Base-by-base conservation (phyloP, 2,888 invertebrate species). In the Xestia xanthographa region DNA sequence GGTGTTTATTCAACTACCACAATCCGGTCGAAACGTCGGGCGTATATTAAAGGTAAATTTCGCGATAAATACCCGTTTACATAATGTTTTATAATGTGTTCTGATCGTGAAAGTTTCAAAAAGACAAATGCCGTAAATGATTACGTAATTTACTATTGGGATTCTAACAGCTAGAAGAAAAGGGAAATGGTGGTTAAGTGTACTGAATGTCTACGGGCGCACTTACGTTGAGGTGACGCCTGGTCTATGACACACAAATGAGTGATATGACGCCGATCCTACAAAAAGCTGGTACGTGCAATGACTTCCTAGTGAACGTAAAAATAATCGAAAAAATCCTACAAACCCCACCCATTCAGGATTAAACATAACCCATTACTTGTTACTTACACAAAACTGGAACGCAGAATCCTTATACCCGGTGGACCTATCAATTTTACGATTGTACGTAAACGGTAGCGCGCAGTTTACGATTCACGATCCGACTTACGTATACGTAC, bases 341-440 rank as follows among this genome's bases (percentile, higher is more conserved):
- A 29, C 38, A 66, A 58, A 43, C 14, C 43, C 29, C 14, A 62
- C 45, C 41, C n/a, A 68, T 74, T 53, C 67, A 26, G 62, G 80
- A 79, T 87, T 84, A 82, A 73, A 66, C 50, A 78, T 78, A 78
- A 62, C 58, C 65, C 60, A 77, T 79, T 87, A 86, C 68, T 56
- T 50, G 72, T 76, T 62, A 68, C 74, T 82, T 75, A 79, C 62
- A 73, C 56, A 74, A 76, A 82, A 80, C 73, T 75, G 75, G 81
- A 66, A 53, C 78, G 77, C 76, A 65, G 66, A 83, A 82, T 85
- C 80, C 76, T 75, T 75, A 75, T 84, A 66, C 84, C 78, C 81
- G 45, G 69, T 69, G 72, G 86, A 77, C 77, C 84, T 83, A 87
- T 87, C 86, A 87, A 87, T 87, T 87, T 87, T 86, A 87, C 83